phyloP scores from a whole-genome alignment of 1,140 invertebrate species.

The Aplysia californica region DNA sequence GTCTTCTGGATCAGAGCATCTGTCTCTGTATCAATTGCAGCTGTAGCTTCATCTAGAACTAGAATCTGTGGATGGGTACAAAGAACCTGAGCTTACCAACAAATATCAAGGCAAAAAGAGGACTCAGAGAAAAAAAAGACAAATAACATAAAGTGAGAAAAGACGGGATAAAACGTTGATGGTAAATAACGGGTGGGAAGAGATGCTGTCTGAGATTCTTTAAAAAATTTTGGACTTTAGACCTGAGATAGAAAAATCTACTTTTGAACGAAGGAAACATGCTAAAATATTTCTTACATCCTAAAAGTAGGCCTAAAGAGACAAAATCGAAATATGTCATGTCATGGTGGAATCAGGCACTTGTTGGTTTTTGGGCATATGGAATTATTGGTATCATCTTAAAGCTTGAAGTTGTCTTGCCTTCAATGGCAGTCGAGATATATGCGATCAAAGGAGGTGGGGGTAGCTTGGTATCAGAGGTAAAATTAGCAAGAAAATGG shows the following conservation, averaged over 20 bases:
- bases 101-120: background rate
- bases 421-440: too few species aligned
- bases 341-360: too few species aligned
- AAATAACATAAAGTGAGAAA: background rate
- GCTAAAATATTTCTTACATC: too few species aligned
- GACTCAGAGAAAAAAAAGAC: background rate
- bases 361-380: too few species aligned
- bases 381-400: too few species aligned
- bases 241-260: background rate
- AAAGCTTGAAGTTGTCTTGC: too few species aligned
- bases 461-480: too few species aligned
- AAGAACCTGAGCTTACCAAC: background rate
- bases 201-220: background rate
- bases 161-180: background rate
- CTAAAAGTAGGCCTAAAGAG: too few species aligned
- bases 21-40: conserved; percentile 80
- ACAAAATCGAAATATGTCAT: too few species aligned
- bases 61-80: conserved; percentile 73
- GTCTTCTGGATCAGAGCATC: conserved; percentile 67
- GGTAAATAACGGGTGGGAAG: background rate
- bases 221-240: background rate
- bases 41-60: conserved; percentile 89
- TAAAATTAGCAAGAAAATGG: too few species aligned
- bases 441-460: too few species aligned
- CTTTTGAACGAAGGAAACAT: too few species aligned